A percentile compares a stretch with the other conserved stretches of the same genome.
These are phyloP conservation scores for Catotricha subobsoleta DNA, from an alignment of 2,888 invertebrate species.

Conservation along the genomic window DNA sequence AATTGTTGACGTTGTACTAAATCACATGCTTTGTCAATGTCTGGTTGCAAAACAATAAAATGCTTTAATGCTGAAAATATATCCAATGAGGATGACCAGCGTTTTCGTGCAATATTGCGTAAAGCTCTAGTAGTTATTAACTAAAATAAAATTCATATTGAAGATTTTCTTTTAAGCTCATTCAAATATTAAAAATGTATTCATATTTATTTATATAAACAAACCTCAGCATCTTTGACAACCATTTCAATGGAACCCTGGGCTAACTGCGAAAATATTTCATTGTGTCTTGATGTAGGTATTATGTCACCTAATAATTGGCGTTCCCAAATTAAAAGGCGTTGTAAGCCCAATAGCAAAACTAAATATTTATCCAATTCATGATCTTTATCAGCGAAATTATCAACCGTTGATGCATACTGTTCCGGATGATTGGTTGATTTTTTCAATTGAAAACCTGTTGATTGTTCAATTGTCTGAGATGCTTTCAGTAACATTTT, in stretches of 20 bases:
- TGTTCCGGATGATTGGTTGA: conserved; percentile 26
- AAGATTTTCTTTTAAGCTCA: background rate
- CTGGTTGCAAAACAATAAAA: conserved; percentile 54
- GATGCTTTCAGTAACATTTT: conserved; percentile 68
- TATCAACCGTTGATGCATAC: conserved; percentile 22
- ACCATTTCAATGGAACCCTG: conserved; percentile 70
- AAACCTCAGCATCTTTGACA: conserved; percentile 69
- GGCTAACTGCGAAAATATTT: conserved; percentile 68
- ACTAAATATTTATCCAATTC: conserved; percentile 72
- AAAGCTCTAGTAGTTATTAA: conserved; percentile 56
- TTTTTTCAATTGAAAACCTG: conserved; percentile 53
- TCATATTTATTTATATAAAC: conserved; percentile 3
- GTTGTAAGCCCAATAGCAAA: conserved; percentile 62
- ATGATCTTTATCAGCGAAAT: conserved; percentile 42
- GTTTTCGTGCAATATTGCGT: conserved; percentile 55
- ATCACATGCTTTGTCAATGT: conserved; percentile 62
- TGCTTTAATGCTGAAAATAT: conserved; percentile 71
- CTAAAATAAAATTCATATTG: conserved; percentile 23
- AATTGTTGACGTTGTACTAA: conserved; percentile 50
- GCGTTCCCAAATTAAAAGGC: conserved; percentile 76
- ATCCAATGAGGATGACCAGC: conserved; percentile 60
- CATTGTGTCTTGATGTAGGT: conserved; percentile 59
- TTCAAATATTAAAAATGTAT: background rate
- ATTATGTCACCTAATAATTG: conserved; percentile 68
- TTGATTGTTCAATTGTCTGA: conserved; percentile 64